Evolutionary conservation across 2,113 vertebrate genomes (phyloP).

Genomic region (Fulica atra): DNA sequence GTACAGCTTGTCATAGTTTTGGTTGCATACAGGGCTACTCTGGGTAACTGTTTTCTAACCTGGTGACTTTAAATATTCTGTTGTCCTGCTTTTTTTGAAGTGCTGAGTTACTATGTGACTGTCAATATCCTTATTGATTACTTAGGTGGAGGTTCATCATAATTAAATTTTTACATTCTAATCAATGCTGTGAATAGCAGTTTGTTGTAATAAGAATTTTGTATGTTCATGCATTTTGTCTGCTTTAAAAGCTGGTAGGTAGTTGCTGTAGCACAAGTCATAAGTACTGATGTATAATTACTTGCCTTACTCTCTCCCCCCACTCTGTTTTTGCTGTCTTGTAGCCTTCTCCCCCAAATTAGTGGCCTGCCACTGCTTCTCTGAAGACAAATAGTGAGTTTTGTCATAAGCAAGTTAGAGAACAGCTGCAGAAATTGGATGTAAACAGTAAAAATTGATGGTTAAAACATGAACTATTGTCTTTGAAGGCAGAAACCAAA

Average conservation of each 20-base stretch:
- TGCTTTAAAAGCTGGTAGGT: neutral
- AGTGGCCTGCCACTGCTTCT: neutral
- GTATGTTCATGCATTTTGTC: neutral
- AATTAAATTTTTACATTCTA: neutral
- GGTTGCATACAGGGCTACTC: neutral
- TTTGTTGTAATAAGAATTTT: neutral
- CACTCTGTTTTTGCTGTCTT: neutral
- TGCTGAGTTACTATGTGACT: neutral
- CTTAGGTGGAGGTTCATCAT: neutral
- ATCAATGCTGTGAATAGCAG: neutral
- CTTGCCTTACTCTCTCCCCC: neutral
- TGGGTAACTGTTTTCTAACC: neutral
- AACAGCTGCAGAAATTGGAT: neutral
- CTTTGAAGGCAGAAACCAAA: neutral
- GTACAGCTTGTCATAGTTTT: neutral
- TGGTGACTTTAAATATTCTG: neutral
- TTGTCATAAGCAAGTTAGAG: neutral
- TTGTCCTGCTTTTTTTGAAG: neutral
- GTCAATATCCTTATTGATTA: neutral
- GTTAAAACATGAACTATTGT: neutral
- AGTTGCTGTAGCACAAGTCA: neutral
- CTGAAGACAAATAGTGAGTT: neutral
- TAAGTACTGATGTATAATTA: neutral
- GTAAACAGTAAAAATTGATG: neutral
- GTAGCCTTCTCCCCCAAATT: neutral